Conservation (phyloP, 2,888 invertebrate species). For the Drosophila putrida region DNA sequence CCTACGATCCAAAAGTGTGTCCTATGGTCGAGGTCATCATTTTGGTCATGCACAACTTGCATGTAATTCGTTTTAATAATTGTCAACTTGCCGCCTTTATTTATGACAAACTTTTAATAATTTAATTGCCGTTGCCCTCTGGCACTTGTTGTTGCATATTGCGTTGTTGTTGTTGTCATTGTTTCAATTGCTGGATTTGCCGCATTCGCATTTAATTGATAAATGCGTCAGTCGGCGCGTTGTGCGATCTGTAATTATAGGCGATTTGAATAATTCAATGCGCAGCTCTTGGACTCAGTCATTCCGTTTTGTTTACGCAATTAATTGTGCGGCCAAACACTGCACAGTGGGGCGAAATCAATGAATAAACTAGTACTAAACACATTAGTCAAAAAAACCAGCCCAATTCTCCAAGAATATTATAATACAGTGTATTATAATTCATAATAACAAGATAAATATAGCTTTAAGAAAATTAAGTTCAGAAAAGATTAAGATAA, state of each 20-base stretch:
- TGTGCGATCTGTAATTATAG: slow-evolving; percentile 72
- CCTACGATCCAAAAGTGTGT: not conserved
- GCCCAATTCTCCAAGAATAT: too few relatives aligned
- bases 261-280: slow-evolving; percentile 79
- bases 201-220: slow-evolving; percentile 80
- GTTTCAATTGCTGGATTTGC: slow-evolving; percentile 59
- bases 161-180: slow-evolving; percentile 36
- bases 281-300: slow-evolving; percentile 37
- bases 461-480: too few relatives aligned
- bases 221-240: slow-evolving; percentile 58
- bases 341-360: slow-evolving; percentile 28
- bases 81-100: slow-evolving; percentile 73
- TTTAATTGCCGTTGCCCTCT: slow-evolving; percentile 67
- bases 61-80: slow-evolving; percentile 79
- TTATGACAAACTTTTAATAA: slow-evolving; percentile 80
- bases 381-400: too few relatives aligned
- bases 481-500: too few relatives aligned
- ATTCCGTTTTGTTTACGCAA: slow-evolving; percentile 76
- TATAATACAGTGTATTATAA: too few relatives aligned
- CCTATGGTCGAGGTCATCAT: slow-evolving; percentile 49
- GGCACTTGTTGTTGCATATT: slow-evolving; percentile 35
- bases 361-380: too few relatives aligned
- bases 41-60: slow-evolving; percentile 55
- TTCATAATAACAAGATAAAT: too few relatives aligned
- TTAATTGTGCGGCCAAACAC: slow-evolving; percentile 65